Conservation (phyloP, 1,140 invertebrate genomes). For the Adoxophyes honmai region DNA sequence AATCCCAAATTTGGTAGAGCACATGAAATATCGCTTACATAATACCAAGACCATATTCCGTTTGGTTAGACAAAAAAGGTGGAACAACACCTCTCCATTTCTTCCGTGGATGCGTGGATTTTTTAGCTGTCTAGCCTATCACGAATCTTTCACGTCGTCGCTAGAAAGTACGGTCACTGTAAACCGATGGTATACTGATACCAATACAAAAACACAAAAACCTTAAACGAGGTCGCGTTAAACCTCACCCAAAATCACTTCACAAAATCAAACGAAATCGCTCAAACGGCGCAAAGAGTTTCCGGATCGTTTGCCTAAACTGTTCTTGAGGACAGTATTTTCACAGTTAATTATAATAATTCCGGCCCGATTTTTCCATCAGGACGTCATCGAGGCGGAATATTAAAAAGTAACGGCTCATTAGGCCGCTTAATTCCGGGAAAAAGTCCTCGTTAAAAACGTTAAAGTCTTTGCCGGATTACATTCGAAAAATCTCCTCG, state of each 20-base stretch:
- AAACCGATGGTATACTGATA: no score
- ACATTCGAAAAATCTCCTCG: neutral
- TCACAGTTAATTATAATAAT: constrained; percentile 12
- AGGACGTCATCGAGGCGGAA: neutral
- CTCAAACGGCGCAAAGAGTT: neutral
- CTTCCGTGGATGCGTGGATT: no score
- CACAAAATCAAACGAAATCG: neutral
- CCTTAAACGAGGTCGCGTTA: no score
- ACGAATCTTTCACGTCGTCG: no score
- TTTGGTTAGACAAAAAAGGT: no score
- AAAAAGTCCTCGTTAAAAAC: neutral
- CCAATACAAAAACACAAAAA: no score
- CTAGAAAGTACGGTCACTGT: no score
- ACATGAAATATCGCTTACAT: no score
- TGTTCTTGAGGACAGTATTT: constrained; percentile 7
- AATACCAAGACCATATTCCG: no score
- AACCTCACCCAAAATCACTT: neutral
- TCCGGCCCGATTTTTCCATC: neutral
- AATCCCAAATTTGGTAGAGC: no score
- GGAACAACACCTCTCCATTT: no score
- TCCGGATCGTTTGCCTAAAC: neutral
- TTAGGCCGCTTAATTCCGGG: neutral
- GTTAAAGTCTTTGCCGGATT: constrained; percentile 2
- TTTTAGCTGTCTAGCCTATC: no score
- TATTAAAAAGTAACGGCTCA: constrained; percentile 12